Evolutionary conservation across 2,797 vertebrate species (phyloP).

Genomic region (Lepilemur ruficaudatus): DNA sequence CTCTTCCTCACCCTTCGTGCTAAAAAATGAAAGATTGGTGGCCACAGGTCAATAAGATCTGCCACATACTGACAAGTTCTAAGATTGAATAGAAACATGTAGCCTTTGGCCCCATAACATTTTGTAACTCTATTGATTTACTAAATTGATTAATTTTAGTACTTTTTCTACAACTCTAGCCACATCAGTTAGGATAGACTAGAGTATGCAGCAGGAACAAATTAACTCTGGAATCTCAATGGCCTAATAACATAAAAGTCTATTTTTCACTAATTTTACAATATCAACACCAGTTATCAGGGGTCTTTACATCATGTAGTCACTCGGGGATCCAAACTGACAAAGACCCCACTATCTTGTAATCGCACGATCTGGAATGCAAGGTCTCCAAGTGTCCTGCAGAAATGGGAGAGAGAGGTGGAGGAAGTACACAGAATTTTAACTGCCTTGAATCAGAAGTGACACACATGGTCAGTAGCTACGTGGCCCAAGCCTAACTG

Average conservation of each 20-base stretch:
- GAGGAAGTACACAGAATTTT: background rate
- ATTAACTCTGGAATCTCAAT: background rate
- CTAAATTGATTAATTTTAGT: constrained; percentile 77
- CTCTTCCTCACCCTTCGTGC: background rate
- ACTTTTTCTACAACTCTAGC: constrained; percentile 62
- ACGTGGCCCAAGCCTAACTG: background rate
- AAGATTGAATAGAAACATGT: constrained; percentile 72
- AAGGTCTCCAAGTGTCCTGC: background rate
- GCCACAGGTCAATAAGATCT: constrained; percentile 64
- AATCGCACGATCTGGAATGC: background rate
- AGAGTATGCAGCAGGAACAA: background rate
- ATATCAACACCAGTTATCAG: background rate
- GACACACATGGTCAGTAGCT: background rate
- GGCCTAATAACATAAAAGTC: background rate
- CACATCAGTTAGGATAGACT: background rate
- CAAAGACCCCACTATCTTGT: background rate
- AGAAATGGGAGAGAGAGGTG: background rate
- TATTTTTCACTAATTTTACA: constrained; percentile 9
- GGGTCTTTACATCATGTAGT: background rate
- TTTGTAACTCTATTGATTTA: constrained; percentile 67
- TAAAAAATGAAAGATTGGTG: constrained; percentile 8
- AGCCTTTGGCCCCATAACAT: constrained; percentile 72
- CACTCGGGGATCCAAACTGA: background rate
- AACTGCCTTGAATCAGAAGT: background rate
- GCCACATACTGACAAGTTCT: constrained; percentile 62